Evolutionary conservation across 2,113 vertebrate genomes (phyloP).

Genomic region (Microcebus ravelobensis): DNA sequence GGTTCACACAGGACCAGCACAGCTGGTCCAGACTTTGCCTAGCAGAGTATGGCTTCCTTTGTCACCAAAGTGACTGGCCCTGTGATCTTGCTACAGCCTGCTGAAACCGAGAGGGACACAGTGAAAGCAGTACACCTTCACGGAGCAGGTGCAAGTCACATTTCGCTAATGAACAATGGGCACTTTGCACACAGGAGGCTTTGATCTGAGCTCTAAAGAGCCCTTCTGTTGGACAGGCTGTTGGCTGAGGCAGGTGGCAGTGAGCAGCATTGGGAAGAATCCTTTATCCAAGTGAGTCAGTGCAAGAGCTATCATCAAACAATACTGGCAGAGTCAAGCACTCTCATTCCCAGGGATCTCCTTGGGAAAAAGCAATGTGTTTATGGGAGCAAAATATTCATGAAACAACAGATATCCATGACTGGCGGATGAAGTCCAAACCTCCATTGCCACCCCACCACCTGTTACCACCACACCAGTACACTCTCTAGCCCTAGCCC

Average conservation of each 20-base stretch:
- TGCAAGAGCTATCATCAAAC: not conserved
- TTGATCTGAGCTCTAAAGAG: slow-evolving; percentile 72
- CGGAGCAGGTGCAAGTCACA: slow-evolving; percentile 65
- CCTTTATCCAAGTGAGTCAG: slow-evolving; percentile 30
- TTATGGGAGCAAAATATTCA: not conserved
- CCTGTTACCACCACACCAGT: not conserved
- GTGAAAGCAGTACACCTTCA: slow-evolving; percentile 42
- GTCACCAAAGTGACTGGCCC: slow-evolving; percentile 60
- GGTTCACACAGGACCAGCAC: slow-evolving; percentile 53
- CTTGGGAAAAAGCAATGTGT: not conserved
- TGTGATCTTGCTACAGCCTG: slow-evolving; percentile 70
- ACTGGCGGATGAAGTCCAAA: not conserved
- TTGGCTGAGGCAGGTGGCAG: slow-evolving; percentile 48
- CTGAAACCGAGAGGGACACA: slow-evolving; percentile 56
- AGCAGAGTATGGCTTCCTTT: slow-evolving; percentile 73
- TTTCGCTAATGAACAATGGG: slow-evolving; percentile 74
- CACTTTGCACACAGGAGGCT: slow-evolving; percentile 69
- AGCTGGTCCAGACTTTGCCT: slow-evolving; percentile 50
- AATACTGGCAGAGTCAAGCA: not conserved
- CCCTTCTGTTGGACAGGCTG: slow-evolving; percentile 69
- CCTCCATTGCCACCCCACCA: no score
- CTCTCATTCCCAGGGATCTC: not conserved
- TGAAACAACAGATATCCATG: not conserved
- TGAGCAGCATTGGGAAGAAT: slow-evolving; percentile 23
- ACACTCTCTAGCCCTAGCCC: no score